Evolutionary conservation across 1,140 invertebrate genomes (phyloP).

Genomic region (Gonioctena quinquepunctata): DNA sequence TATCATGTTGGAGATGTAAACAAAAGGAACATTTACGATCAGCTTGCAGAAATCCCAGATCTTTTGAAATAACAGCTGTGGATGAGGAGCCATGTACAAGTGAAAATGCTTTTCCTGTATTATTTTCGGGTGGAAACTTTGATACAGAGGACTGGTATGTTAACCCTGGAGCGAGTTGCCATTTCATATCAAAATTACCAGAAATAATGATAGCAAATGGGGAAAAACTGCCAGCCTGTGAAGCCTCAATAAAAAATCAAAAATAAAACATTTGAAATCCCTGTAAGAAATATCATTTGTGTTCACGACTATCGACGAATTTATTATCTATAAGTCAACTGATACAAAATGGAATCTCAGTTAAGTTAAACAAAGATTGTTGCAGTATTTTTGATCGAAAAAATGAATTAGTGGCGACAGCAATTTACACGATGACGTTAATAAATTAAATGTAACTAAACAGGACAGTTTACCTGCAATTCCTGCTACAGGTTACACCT

Average conservation of each 20-base stretch:
- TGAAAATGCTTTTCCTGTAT: no score
- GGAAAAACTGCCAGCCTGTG: no score
- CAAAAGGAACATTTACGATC: no score
- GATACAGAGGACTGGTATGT: conserved; percentile 38
- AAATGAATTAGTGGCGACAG: neutral
- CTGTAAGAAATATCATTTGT: no score
- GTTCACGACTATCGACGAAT: neutral
- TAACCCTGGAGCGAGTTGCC: conserved; percentile 40
- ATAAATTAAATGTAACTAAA: neutral
- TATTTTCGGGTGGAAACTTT: conserved; percentile 33
- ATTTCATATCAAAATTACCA: conserved; percentile 41
- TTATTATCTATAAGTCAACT: neutral
- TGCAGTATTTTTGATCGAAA: neutral
- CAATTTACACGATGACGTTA: neutral
- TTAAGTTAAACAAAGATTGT: neutral
- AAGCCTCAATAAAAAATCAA: no score
- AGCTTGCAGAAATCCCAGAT: no score
- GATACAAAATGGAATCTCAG: neutral
- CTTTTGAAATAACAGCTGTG: no score
- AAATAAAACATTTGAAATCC: no score
- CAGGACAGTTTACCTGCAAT: neutral
- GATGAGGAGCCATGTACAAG: no score
- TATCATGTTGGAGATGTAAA: no score
- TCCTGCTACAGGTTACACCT: neutral
- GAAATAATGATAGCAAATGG: no score